Base-by-base conservation (phyloP, 2,113 vertebrate species). In the Fukomys damarensis region DNA sequence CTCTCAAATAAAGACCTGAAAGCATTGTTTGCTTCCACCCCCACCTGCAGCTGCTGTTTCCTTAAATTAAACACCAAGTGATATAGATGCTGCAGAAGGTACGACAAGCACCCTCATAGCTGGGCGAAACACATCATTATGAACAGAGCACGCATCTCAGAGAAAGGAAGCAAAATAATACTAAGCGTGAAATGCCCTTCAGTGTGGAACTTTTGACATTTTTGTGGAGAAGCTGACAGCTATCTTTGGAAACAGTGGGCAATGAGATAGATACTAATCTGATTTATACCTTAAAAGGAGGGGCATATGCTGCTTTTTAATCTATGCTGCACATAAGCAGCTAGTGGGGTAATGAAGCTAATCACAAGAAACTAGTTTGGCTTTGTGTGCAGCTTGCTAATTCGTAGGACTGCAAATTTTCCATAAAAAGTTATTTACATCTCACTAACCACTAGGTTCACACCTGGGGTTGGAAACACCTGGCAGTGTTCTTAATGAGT, bases 401-500 rank as follows among this genome's bases (percentile, higher is more conserved):
- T 97, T 97, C 43, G 35, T 96, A 96, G 86, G 92, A 46, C 46
- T 70, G 93, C n/a, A 97, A 54, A 97, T 98, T 97, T 98, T 95
- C 93, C 87, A 65, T 68, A 90, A 96, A 96, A 77, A 94, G 70
- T 97, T 98, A 98, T 96, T 98, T 98, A 94, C 95, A 97, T 93
- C 93, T 98, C 93, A 92, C 86, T 85, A 96, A 96, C 80, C 95
- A 96, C 92, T 17, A 96, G 96, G 93, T 94, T 98, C 98, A 98
- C 98, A 98, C 96, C 97, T 98, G 97, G 95, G 84, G 95, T 58
- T 98, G 97, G 91, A 95, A 98, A 97, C 97, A 98, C 97, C 98
- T 98, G 98, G 93, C 92, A 96, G 93, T 7, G 6, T 66, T 97
- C 91, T 98, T 98, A 99, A 98, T 98, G 98, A 99, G 97, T 97